Evolutionary conservation across 2,888 invertebrate genomes (phyloP), one percentile per base, ranked within the genome.

Genomic region (Lasioglossum oenotherae): DNA sequence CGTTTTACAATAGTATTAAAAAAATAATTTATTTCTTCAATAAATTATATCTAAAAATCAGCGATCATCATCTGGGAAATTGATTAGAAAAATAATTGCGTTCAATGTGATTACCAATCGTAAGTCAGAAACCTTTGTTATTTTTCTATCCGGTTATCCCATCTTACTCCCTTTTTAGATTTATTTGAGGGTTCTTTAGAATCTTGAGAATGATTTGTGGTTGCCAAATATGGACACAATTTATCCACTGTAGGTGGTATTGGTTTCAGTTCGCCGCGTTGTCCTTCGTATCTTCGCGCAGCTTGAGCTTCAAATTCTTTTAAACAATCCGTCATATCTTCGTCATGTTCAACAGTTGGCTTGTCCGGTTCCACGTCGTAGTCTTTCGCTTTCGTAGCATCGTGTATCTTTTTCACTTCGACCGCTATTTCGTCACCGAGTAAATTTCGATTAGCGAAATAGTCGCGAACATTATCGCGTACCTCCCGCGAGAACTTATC

Each of bases 401-500:
- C 74, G 49, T 81, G 72, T 23, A 87, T 76, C 10, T 73, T 89
- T 41, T 60, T 75, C 16, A 69, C 74, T 46, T 81, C 67, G 14
- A 16, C 35, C 2, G 4, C 38, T 57, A 90, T 76, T 88, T 97
- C 97, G 74, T 96, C 96, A 87, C 96, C 96, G 74, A 97, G 95
- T 90, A 97, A 96, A 86, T 97, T 97, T 92, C 96, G 96, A n/a
- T 96, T 95, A 93, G 96, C 96, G 95, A 97, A 97, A 93, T 97
- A 97, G 93, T 97, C 96, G 84, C 97, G 96, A 79, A 97, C 96
- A 92, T 97, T 97, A 92, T 97, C 96, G 38, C 97, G 96, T 49
- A 97, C 96, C 90, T 97, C 96, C 79, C 95, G 96, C 0, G 97
- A 96, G 95, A 98, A 98, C 94, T 97, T 97, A 16, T 97, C 96